These are phyloP conservation scores for Oophaga pumilio DNA, from an alignment of 2,113 vertebrate species.

Conservation along the genomic window DNA sequence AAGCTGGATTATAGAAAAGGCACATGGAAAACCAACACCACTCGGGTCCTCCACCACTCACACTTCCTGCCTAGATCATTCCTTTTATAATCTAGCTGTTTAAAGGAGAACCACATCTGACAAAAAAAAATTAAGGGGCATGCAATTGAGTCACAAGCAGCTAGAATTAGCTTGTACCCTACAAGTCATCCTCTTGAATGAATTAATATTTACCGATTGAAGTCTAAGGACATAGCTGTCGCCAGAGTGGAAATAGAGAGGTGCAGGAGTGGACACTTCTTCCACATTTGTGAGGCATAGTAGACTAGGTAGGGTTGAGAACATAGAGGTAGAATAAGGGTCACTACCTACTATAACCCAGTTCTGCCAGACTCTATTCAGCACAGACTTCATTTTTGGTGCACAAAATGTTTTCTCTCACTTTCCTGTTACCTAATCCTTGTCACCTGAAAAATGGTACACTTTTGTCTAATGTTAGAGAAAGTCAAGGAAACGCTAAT, in stretches of 20 bases:
- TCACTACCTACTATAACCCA: neutral
- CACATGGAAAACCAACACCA: neutral
- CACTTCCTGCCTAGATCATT: neutral
- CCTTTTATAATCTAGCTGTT: too few species aligned
- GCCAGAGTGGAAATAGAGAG: too few species aligned
- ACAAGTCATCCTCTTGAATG: too few species aligned
- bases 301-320: neutral
- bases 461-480: too few species aligned
- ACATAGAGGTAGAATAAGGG: neutral
- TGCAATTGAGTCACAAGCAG: neutral
- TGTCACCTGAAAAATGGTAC: neutral
- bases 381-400: neutral
- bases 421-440: neutral
- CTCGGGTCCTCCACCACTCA: neutral
- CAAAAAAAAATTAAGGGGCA: too few species aligned
- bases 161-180: neutral
- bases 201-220: too few species aligned
- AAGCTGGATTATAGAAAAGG: neutral
- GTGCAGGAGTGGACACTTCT: too few species aligned
- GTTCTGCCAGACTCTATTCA: too few species aligned
- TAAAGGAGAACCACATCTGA: too few species aligned
- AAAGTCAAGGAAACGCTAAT: too few species aligned
- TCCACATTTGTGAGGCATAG: too few species aligned
- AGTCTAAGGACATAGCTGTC: too few species aligned
- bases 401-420: neutral